Evolutionary conservation across 2,888 invertebrate species (phyloP), one percentile per base, ranked within the genome.

Genomic region (Tubulanus polymorphus): DNA sequence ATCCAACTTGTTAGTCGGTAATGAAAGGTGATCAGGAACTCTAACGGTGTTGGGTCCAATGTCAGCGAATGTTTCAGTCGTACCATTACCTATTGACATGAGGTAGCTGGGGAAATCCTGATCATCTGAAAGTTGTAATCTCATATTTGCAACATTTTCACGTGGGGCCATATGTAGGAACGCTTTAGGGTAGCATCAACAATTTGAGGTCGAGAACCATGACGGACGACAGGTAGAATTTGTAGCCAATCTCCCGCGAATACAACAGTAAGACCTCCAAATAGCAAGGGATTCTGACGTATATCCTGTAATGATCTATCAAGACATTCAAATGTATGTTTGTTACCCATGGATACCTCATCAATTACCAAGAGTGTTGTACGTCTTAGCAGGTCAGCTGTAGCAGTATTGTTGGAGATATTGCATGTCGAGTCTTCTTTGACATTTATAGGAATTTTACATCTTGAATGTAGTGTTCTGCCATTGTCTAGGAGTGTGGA

Each of bases 401-500:
- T 20, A 8, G 41, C 15, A 41, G 6, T 20, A 20, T 5, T 41
- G 18, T 41, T 41, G 5, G 41, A 41, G 41, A 41, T 41, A 23
- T 41, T 41, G 15, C 41, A 41, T 5, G 15, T 41, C 20, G 20
- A 20, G 41, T 41, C 23, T 15, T 18, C 20, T 15, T 41, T 18
- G 23, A 41, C 23, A 3, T 18, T 18, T 8, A 41, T 41, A 23
- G 41, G 41, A 20, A 41, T 41, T 15, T 41, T 41, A 23, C 18
- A 41, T 23, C 23, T 41, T 8, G 41, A 41, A 23, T 41, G 41
- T 23, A 23, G 20, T 8, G 41, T 41, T 41, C 41, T 18, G 41
- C 41, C 41, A 50, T 62, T 62, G 35, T 29, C 28, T 25, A 82
- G 58, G 30, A 81, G 67, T n/a, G 75, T 80, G 8, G 80, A 78